Percentiles rank a stretch among this genome's conserved stretches.
Evolutionary conservation across 2,113 vertebrate genomes (phyloP).

Genomic region (Nothobranchius kuhntae): DNA sequence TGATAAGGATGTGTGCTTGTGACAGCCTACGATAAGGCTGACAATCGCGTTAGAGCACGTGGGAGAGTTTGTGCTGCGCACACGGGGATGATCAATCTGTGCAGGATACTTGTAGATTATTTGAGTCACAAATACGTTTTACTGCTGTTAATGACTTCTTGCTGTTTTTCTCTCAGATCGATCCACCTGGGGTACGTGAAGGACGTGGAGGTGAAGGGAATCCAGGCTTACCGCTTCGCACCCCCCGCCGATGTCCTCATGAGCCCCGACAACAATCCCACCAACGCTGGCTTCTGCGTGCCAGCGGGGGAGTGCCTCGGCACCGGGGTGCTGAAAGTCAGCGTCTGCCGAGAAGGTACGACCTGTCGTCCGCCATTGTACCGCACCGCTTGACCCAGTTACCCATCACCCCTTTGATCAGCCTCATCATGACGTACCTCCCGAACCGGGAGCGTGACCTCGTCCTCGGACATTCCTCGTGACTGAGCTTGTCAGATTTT

Average conservation of each 20-base stretch:
- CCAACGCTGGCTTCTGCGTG: conserved; percentile 92
- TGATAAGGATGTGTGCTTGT: conserved; percentile 21
- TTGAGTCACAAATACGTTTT: too few species aligned
- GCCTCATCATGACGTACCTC: conserved; percentile 19
- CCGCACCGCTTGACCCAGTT: conserved; percentile 36
- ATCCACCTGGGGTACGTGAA: conserved; percentile 88
- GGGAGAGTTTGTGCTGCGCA: not conserved
- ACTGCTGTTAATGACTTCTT: too few species aligned
- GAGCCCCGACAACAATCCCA: conserved; percentile 83
- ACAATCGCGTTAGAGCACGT: not conserved
- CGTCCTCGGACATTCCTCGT: conserved; percentile 28
- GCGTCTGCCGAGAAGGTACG: conserved; percentile 89
- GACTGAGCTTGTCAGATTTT: conserved; percentile 54
- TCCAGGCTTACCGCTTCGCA: conserved; percentile 88
- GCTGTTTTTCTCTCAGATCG: conserved; percentile 77
- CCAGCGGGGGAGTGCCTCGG: conserved; percentile 89
- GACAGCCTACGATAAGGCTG: conserved; percentile 18
- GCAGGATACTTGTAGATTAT: too few species aligned
- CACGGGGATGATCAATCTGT: not conserved
- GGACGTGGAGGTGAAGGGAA: conserved; percentile 84
- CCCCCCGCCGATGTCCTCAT: conserved; percentile 87
- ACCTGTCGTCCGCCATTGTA: not conserved
- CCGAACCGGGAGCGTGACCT: not conserved
- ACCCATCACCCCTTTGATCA: conserved; percentile 19
- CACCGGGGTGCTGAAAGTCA: conserved; percentile 92